These are phyloP conservation scores for Macaca nemestrina DNA, from an alignment of 2,113 vertebrate species.

Conservation along the genomic window DNA sequence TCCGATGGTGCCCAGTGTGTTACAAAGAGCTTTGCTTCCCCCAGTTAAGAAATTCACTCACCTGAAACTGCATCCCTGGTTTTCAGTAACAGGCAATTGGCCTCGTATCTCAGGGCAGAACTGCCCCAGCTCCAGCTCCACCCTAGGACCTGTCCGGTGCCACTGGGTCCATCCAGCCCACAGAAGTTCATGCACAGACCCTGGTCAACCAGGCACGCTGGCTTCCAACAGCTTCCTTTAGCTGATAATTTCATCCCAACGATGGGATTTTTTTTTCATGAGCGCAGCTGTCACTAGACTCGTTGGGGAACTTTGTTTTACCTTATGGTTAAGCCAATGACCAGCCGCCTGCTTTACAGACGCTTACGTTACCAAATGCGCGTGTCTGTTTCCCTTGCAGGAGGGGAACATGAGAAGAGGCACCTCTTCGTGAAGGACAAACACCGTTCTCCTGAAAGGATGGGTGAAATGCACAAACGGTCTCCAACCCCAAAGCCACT, in stretches of 20 bases:
- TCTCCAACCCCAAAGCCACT: neutral
- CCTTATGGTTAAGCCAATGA: fast-evolving
- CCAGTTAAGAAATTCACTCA: neutral
- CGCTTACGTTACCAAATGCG: fast-evolving
- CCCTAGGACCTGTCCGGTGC: too few relatives aligned
- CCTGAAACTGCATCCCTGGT: neutral
- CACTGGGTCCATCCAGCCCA: neutral
- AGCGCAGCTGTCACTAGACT: fast-evolving
- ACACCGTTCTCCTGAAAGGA: neutral
- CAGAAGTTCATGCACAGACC: fast-evolving
- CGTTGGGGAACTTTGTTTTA: fast-evolving
- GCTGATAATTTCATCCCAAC: neutral
- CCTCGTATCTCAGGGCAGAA: neutral
- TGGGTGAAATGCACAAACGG: fast-evolving
- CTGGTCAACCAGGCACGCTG: fast-evolving
- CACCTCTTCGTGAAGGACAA: neutral
- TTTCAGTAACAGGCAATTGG: fast-evolving
- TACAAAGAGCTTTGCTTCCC: neutral
- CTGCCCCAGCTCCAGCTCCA: neutral
- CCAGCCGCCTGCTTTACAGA: neutral
- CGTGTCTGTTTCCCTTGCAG: neutral
- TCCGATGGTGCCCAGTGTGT: fast-evolving
- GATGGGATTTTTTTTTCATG: fast-evolving
- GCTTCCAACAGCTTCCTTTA: neutral
- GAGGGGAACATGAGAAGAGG: neutral